Base-by-base conservation (phyloP, 2,888 invertebrate genomes). In the Micropterix aruncella region DNA sequence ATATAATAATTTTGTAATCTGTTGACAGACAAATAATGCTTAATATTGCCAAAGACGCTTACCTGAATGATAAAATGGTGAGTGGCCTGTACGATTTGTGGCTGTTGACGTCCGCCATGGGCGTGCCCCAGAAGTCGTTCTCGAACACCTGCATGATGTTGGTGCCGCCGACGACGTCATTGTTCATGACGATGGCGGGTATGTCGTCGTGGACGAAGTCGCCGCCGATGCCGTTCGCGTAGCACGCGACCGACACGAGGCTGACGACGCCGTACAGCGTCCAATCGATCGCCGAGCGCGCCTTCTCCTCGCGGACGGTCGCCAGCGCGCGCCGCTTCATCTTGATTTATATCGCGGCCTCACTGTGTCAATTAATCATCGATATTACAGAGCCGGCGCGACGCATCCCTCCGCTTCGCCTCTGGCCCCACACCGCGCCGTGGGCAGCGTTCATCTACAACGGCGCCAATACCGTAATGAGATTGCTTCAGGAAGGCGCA, bases 81-180 rank as follows among this genome's bases (percentile, higher is more conserved):
- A 91, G 66, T 37, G 91, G 90, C 53, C 90, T 73, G 63, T 90
- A 90, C 43, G 88, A 88, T 70, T 90, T 90, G 66, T 90, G 91
- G 55, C 88, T 89, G 57, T 74, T 74, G 43, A 78, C 66, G 57
- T 86, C 83, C n/a, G 77, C 74, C 84, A 91, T 87, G 19, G 85
- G 80, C 44, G 81, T 84, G n/a, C 90, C 90, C 91, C 90, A 91
- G 61, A 89, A 91, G 64, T 91, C 91, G 60, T 88, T 83, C 54
- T 70, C 67, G 57, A 86, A 79, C 54, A 84, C 70, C 54, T 74
- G 73, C 49, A 67, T 57, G 54, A 83, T 61, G 19, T 77, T 65
- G 49, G 74, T 80, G 43, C 72, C 68, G 1, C 82, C 87, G 41
- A 78, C 73, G 50, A 89, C 90, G 62, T 91, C 90, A 56, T 77